Percentiles rank a stretch among this genome's conserved stretches.
Evolutionary conservation across 2,888 invertebrate genomes (phyloP).

Genomic region (Tetragonula carbonaria): DNA sequence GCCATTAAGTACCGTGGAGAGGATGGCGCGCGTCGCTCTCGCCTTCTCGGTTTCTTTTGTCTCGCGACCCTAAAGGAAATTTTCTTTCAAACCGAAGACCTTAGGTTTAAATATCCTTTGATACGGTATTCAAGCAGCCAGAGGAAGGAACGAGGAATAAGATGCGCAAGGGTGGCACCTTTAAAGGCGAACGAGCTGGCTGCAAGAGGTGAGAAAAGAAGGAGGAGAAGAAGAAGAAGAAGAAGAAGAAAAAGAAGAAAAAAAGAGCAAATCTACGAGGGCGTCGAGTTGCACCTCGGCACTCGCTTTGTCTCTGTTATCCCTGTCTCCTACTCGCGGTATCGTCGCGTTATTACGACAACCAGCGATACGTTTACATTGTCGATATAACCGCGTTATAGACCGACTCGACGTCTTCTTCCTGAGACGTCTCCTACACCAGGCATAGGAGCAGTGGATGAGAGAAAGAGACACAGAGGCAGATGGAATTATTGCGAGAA

Average conservation of each 20-base stretch:
- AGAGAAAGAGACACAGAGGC: neutral
- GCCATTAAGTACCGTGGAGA: slow-evolving; percentile 67
- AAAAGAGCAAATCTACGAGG: slow-evolving; percentile 34
- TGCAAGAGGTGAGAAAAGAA: slow-evolving; percentile 20
- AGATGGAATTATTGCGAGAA: slow-evolving; percentile 32
- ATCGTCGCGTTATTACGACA: slow-evolving; percentile 31
- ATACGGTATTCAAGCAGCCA: slow-evolving; percentile 47
- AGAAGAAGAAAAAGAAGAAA: slow-evolving; percentile 29
- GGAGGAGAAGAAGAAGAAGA: neutral
- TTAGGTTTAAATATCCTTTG: slow-evolving; percentile 70
- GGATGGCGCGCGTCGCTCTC: slow-evolving; percentile 44
- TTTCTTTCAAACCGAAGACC: slow-evolving; percentile 60
- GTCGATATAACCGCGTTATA: slow-evolving; percentile 9
- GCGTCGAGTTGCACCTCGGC: slow-evolving; percentile 25
- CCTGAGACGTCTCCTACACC: neutral
- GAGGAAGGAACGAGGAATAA: slow-evolving; percentile 52
- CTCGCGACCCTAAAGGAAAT: slow-evolving; percentile 54
- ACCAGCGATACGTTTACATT: slow-evolving; percentile 20
- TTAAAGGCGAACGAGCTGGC: slow-evolving; percentile 48
- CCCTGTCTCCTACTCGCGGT: neutral
- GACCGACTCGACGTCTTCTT: neutral
- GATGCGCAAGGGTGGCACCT: slow-evolving; percentile 52
- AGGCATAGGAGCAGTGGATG: neutral
- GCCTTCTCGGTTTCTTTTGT: slow-evolving; percentile 48
- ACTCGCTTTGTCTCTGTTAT: slow-evolving; percentile 19